Conservation (phyloP, 2,113 vertebrate species). For the Varanus salvator region DNA sequence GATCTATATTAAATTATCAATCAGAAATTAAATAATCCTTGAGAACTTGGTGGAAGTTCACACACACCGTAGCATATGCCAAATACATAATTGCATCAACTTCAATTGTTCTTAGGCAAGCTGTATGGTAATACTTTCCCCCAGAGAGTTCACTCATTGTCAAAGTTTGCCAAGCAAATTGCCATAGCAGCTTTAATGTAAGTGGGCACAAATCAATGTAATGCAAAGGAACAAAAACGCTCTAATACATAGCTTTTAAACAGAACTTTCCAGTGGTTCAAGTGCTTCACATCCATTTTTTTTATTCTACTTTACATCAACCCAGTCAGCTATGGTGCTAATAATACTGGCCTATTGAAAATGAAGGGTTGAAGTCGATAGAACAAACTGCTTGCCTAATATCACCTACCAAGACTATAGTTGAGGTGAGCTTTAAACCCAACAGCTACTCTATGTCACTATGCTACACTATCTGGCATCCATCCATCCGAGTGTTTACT, state of each 20-base stretch:
- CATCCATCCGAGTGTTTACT: neutral
- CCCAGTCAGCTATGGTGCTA: no score
- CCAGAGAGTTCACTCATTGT: neutral
- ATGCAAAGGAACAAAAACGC: neutral
- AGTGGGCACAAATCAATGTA: neutral
- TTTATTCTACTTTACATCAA: no score
- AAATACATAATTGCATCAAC: neutral
- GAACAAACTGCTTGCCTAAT: neutral
- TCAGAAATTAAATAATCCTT: neutral
- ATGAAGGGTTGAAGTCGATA: neutral
- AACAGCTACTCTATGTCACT: neutral
- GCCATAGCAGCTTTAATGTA: neutral
- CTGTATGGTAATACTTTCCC: neutral
- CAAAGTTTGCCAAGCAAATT: neutral
- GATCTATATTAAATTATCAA: neutral
- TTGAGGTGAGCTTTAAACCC: neutral
- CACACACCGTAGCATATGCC: neutral
- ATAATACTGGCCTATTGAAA: no score
- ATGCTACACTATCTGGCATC: neutral
- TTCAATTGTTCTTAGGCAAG: neutral
- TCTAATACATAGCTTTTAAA: neutral
- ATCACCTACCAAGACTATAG: neutral
- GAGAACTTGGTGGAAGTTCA: neutral
- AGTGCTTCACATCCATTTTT: no score
- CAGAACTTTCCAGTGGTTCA: no score